Percentiles rank a stretch among this genome's conserved stretches.
phyloP scores from a whole-genome alignment of 2,113 vertebrate genomes.

The Ifrita kowaldi region DNA sequence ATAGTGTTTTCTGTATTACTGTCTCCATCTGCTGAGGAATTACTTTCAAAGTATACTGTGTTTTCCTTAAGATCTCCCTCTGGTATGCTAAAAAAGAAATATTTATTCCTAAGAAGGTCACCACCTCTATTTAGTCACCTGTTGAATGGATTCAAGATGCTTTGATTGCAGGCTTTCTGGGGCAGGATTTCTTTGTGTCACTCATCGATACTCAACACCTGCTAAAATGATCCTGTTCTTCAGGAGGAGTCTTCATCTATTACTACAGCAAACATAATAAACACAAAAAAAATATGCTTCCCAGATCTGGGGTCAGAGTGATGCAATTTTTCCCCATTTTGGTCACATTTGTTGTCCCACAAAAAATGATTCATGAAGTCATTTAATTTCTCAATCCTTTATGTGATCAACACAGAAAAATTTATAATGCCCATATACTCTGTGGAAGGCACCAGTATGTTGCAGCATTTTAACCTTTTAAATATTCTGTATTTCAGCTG shows the following conservation, averaged over 20 bases:
- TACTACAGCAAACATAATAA: conserved; percentile 17
- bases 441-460: conserved; percentile 31
- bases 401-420: neutral
- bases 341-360: conserved; percentile 46
- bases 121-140: conserved; percentile 54
- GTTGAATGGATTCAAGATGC: conserved; percentile 48
- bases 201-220: neutral
- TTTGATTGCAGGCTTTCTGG: conserved; percentile 21
- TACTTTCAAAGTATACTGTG: conserved; percentile 11
- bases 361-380: conserved; percentile 44
- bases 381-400: conserved; percentile 48
- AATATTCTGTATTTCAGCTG: conserved; percentile 60
- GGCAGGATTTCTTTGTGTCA: conserved; percentile 5
- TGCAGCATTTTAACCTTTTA: conserved; percentile 68
- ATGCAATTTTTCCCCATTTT: conserved; percentile 22
- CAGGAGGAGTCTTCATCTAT: neutral
- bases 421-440: conserved; percentile 49
- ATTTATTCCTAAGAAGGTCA: conserved; percentile 49
- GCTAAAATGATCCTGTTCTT: conserved; percentile 8
- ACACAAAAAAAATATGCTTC: neutral
- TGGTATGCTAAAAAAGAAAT: conserved; percentile 44
- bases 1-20: conserved; percentile 25
- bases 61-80: conserved; percentile 48
- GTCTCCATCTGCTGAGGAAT: conserved; percentile 18
- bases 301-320: conserved; percentile 1